Conservation (phyloP, 2,888 invertebrate species). For the Eulithis testata region DNA sequence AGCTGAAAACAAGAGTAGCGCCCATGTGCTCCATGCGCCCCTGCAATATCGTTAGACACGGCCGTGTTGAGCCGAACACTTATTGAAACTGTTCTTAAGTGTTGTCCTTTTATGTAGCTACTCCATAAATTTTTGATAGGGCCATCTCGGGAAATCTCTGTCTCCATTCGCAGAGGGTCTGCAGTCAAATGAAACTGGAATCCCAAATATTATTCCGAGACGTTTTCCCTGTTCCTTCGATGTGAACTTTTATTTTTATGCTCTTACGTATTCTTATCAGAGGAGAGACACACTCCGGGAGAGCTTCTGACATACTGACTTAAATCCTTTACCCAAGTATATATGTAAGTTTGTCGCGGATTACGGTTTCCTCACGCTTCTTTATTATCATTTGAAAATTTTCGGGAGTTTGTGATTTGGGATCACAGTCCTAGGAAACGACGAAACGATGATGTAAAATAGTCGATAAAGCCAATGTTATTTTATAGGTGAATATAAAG, state of each 20-base stretch:
- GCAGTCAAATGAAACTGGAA: conserved; percentile 83
- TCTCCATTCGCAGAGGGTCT: conserved; percentile 83
- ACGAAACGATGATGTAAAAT: conserved; percentile 7
- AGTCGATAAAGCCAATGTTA: background rate
- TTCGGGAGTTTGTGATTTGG: conserved; percentile 39
- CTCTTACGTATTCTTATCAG: conserved; percentile 83
- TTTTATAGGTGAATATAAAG: conserved; percentile 1
- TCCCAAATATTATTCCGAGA: conserved; percentile 83
- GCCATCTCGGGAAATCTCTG: conserved; percentile 84
- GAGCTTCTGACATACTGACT: conserved; percentile 79
- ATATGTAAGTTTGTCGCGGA: conserved; percentile 66
- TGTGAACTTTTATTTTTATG: conserved; percentile 85
- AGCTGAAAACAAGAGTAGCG: conserved; percentile 21
- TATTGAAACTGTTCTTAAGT: conserved; percentile 83
- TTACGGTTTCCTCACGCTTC: conserved; percentile 57
- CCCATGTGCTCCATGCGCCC: conserved; percentile 25
- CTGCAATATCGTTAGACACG: conserved; percentile 55
- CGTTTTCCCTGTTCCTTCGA: conserved; percentile 81
- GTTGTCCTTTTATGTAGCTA: conserved; percentile 84
- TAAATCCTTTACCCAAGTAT: conserved; percentile 70
- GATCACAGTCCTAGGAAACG: conserved; percentile 16
- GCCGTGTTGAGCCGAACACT: conserved; percentile 72
- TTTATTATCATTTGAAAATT: conserved; percentile 53
- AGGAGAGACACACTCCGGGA: conserved; percentile 76
- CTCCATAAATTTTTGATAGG: conserved; percentile 85